Evolutionary conservation across 2,888 invertebrate species (phyloP).

Genomic region (Cerceris rybyensis): DNA sequence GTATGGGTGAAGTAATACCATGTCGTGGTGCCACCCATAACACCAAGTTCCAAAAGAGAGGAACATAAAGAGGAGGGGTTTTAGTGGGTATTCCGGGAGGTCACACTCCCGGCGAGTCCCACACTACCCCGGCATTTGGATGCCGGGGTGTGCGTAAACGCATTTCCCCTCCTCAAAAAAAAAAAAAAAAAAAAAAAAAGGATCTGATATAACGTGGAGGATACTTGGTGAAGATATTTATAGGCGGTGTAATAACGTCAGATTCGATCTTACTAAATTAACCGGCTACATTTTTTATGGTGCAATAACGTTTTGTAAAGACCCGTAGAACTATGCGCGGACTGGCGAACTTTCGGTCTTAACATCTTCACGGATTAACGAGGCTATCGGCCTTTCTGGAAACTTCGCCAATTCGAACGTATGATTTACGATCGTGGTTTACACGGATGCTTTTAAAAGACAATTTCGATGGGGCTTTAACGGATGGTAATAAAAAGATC

Average conservation of each 20-base stretch:
- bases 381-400: not conserved
- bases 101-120: too few species aligned
- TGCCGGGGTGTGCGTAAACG: too few species aligned
- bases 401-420: not conserved
- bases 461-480: not conserved
- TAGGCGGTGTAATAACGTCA: slow-evolving; percentile 21
- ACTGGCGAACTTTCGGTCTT: not conserved
- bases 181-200: too few species aligned
- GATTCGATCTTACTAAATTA: slow-evolving; percentile 34
- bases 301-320: slow-evolving; percentile 11
- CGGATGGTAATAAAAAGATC: too few species aligned
- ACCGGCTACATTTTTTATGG: slow-evolving; percentile 9
- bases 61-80: too few species aligned
- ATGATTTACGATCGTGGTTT: not conserved
- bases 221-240: slow-evolving; percentile 26
- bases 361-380: not conserved
- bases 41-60: too few species aligned
- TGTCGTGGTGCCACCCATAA: too few species aligned
- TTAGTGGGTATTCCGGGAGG: too few species aligned
- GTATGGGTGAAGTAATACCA: too few species aligned
- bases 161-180: too few species aligned
- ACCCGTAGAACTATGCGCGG: not conserved
- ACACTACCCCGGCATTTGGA: too few species aligned
- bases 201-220: too few species aligned
- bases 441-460: not conserved